phyloP scores from a whole-genome alignment of 2,113 vertebrate genomes.

The Pelvicachromis taeniatus region DNA sequence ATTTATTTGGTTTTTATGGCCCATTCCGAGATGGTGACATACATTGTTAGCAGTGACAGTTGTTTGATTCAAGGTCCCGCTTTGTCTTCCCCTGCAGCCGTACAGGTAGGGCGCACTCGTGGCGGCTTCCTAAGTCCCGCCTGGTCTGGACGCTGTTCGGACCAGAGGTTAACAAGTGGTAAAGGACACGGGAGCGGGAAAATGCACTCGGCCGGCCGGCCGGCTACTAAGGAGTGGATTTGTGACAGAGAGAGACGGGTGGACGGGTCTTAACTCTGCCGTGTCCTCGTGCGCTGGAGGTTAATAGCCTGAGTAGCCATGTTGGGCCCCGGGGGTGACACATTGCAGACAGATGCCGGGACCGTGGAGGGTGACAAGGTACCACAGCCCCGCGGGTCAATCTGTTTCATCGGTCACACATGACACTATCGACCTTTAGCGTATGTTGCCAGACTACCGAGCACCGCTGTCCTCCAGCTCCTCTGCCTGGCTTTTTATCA shows the following conservation, averaged over 20 bases:
- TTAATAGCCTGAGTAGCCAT: slow-evolving; percentile 69
- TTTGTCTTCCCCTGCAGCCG: slow-evolving; percentile 33
- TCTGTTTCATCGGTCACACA: slow-evolving; percentile 67
- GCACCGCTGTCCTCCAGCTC: slow-evolving; percentile 36
- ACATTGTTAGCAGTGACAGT: slow-evolving; percentile 67
- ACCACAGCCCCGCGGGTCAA: slow-evolving; percentile 52
- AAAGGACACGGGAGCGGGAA: background rate
- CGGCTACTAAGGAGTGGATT: slow-evolving; percentile 26
- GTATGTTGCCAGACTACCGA: slow-evolving; percentile 54
- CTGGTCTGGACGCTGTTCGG: background rate
- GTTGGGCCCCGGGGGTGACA: slow-evolving; percentile 61
- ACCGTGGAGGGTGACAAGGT: slow-evolving; percentile 51
- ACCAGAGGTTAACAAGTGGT: slow-evolving; percentile 24
- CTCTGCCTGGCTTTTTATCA: slow-evolving; percentile 43
- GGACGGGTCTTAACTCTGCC: slow-evolving; percentile 46
- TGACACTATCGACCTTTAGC: slow-evolving; percentile 62
- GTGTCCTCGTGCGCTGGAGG: slow-evolving; percentile 56
- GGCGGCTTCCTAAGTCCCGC: background rate
- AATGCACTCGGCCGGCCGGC: background rate
- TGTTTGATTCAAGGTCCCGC: slow-evolving; percentile 72
- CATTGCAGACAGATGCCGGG: slow-evolving; percentile 59
- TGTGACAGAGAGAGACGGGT: slow-evolving; percentile 34
- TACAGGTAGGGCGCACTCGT: slow-evolving; percentile 14
- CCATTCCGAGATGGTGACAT: slow-evolving; percentile 64
- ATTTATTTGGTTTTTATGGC: slow-evolving; percentile 72